Conservation (phyloP, 1,140 invertebrate genomes). For the Hydropsyche tenuis region DNA sequence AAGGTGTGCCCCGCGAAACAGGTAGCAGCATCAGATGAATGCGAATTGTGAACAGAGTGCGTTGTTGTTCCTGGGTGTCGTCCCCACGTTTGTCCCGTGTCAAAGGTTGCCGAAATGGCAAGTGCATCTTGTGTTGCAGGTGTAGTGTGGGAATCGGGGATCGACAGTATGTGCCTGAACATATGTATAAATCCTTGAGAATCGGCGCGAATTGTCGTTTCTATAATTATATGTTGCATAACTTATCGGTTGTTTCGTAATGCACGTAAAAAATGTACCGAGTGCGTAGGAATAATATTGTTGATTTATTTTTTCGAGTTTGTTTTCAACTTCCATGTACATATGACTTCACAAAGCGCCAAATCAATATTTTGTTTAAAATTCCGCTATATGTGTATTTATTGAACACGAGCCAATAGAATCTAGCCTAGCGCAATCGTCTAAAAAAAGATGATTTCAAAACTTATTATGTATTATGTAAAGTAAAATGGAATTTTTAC, state of each 20-base stretch:
- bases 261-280: not conserved
- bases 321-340: too few species aligned
- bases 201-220: too few species aligned
- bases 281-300: not conserved
- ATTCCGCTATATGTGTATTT: not conserved
- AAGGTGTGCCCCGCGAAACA: too few species aligned
- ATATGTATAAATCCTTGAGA: too few species aligned
- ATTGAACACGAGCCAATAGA: constrained; percentile 5
- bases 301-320: too few species aligned
- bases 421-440: not conserved
- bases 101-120: constrained; percentile 7
- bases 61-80: not conserved
- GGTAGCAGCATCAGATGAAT: too few species aligned
- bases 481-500: too few species aligned
- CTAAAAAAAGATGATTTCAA: constrained; percentile 9
- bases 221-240: not conserved
- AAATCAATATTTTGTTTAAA: not conserved
- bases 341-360: too few species aligned
- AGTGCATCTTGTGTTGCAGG: not conserved
- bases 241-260: not conserved
- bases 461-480: not conserved
- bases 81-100: not conserved
- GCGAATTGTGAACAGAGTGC: constrained; percentile 2
- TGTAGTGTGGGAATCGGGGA: not conserved
- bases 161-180: too few species aligned